Base-by-base conservation (phyloP, 2,888 invertebrate genomes). In the Xestia rhomboidea region DNA sequence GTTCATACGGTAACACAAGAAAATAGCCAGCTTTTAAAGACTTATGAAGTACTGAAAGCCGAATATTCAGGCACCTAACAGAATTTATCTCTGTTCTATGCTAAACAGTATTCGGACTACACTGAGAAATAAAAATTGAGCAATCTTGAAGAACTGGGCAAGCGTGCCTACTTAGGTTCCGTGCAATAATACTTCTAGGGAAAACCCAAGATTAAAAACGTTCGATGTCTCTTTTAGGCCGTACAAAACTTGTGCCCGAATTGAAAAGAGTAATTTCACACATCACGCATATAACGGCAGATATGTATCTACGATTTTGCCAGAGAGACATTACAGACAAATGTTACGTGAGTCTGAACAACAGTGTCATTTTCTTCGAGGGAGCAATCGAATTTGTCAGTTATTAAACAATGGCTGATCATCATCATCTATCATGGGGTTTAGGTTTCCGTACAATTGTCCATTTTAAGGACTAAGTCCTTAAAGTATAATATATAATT, bases 61-160 rank as follows among this genome's bases (percentile, higher is more conserved):
- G 30, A 81, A 83, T 73, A 84, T 73, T 78, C 57, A 81, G 71
- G 30, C 63, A 73, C 63, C 73, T 63, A 27, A 38, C 13, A 49
- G 18, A 83, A 83, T 83, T 82, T 82, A 83, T 75, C 27, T 67
- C 63, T 27, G 5, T 82, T 78, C 67, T 84, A 84, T 84, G 82
- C 62, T 41, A 78, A 83, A 70, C 82, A 75, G 70, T 64, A 8
- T 75, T 82, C 75, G 67, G 54, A 73, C 66, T 73, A 84, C 44
- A 76, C 60, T 13, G 44, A 66, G 67, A 74, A 46, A 63, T 75
- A 76, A 75, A 70, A 78, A 76, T 73, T 77, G 51, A 62, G 54
- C 68, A 79, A 73, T 68, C 73, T 77, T 68, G 49, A 77, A 87
- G 72, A 82, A 11, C 62, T 49, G 41, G 38, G 62, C 24, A 72